Evolutionary conservation across 2,797 vertebrate genomes (phyloP).

Genomic region (Parauchenoglanis ngamensis): DNA sequence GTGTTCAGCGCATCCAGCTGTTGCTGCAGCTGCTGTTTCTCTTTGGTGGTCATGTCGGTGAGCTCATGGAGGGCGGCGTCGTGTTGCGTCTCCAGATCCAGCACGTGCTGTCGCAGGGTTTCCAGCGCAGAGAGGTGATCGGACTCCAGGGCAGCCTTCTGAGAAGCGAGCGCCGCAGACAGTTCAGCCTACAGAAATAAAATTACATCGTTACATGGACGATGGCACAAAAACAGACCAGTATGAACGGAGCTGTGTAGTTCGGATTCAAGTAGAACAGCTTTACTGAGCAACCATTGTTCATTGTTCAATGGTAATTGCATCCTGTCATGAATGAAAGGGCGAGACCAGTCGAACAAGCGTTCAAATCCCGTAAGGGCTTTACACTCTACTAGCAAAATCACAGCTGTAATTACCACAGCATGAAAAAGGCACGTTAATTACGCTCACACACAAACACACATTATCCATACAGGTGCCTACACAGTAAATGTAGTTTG

Average conservation of each 20-base stretch:
- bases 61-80: slow-evolving; percentile 74
- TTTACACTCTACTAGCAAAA: slow-evolving; percentile 5
- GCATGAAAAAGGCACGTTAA: not conserved
- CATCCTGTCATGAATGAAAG: not conserved
- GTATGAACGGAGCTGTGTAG: not conserved
- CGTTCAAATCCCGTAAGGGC: not conserved
- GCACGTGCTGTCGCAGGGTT: slow-evolving; percentile 68
- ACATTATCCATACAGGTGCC: not conserved
- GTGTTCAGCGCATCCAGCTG: slow-evolving; percentile 57
- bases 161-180: slow-evolving; percentile 60
- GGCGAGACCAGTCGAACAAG: not conserved
- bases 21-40: slow-evolving; percentile 68
- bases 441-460: not conserved
- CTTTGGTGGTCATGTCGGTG: slow-evolving; percentile 64
- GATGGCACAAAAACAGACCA: not conserved
- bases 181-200: slow-evolving; percentile 54
- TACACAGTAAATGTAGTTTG: not conserved
- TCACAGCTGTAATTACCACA: not conserved
- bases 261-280: not conserved
- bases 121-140: slow-evolving; percentile 64
- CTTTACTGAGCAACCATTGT: slow-evolving; percentile 26
- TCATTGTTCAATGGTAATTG: not conserved
- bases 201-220: not conserved
- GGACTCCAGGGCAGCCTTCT: slow-evolving; percentile 64
- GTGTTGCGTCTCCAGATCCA: slow-evolving; percentile 80